phyloP scores from a whole-genome alignment of 2,888 invertebrate genomes.

The Ophioninae sp. region DNA sequence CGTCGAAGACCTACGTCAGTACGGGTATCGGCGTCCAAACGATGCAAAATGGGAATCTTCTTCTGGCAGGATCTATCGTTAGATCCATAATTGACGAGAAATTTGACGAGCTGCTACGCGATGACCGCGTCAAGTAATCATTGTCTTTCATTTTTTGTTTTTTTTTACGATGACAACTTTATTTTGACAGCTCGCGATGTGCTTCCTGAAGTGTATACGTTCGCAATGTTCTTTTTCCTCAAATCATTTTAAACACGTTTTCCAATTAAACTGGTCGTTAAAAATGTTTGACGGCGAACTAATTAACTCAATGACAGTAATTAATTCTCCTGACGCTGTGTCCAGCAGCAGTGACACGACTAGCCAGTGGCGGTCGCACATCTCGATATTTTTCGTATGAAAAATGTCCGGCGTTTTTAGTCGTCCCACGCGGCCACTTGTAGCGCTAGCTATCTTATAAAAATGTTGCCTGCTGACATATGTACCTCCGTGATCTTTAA shows the following conservation, averaged over 20 bases:
- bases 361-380: no score
- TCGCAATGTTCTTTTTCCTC: not conserved
- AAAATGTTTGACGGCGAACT: not conserved
- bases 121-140: constrained; percentile 57
- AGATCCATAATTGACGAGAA: constrained; percentile 68
- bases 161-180: not conserved
- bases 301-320: not conserved
- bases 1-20: constrained; percentile 85
- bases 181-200: constrained; percentile 22
- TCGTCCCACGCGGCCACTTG: no score
- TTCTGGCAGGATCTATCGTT: constrained; percentile 69
- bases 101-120: constrained; percentile 50
- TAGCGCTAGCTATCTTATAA: no score
- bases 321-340: not conserved
- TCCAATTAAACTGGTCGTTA: not conserved
- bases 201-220: not conserved
- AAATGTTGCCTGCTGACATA: no score
- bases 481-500: no score
- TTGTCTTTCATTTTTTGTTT: constrained; percentile 53
- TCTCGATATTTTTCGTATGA: no score
- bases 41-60: constrained; percentile 92
- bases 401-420: no score
- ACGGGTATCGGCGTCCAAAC: constrained; percentile 99
- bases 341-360: no score
- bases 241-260: not conserved